phyloP scores from a whole-genome alignment of 2,888 invertebrate genomes.

The Eupelmus urozonus region DNA sequence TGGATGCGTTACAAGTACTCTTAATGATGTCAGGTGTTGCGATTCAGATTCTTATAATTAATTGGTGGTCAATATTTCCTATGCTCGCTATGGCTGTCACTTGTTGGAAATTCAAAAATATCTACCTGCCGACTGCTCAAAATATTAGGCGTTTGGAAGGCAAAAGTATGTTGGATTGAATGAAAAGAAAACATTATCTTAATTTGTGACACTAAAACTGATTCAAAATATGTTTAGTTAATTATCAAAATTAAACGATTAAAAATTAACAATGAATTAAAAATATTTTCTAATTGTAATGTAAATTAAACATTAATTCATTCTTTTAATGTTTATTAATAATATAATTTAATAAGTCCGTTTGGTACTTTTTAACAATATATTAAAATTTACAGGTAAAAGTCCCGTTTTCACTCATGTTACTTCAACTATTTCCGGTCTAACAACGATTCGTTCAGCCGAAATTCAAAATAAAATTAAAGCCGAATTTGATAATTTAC shows the following conservation, averaged over 20 bases:
- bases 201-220: too few relatives aligned
- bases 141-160: slow-evolving; percentile 84
- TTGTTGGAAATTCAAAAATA: slow-evolving; percentile 82
- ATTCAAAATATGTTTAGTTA: too few relatives aligned
- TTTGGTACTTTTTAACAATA: neutral
- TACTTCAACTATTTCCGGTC: slow-evolving; percentile 89
- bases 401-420: slow-evolving; percentile 96
- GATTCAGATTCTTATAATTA: slow-evolving; percentile 84
- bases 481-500: slow-evolving; percentile 86
- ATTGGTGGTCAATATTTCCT: slow-evolving; percentile 83
- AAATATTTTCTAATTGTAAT: neutral
- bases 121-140: slow-evolving; percentile 86
- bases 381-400: slow-evolving; percentile 72
- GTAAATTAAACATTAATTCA: neutral
- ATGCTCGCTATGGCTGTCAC: slow-evolving; percentile 81
- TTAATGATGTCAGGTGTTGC: slow-evolving; percentile 86
- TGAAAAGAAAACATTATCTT: too few relatives aligned
- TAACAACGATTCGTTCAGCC: slow-evolving; percentile 91
- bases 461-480: slow-evolving; percentile 85
- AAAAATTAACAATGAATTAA: neutral
- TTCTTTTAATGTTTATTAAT: neutral
- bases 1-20: slow-evolving; percentile 83
- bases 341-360: neutral
- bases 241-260: too few relatives aligned
- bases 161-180: slow-evolving; percentile 76